A percentile compares a stretch with the other conserved stretches of the same genome.
phyloP scores from a whole-genome alignment of 1,140 invertebrate genomes.

The Cecropterus lyciades region DNA sequence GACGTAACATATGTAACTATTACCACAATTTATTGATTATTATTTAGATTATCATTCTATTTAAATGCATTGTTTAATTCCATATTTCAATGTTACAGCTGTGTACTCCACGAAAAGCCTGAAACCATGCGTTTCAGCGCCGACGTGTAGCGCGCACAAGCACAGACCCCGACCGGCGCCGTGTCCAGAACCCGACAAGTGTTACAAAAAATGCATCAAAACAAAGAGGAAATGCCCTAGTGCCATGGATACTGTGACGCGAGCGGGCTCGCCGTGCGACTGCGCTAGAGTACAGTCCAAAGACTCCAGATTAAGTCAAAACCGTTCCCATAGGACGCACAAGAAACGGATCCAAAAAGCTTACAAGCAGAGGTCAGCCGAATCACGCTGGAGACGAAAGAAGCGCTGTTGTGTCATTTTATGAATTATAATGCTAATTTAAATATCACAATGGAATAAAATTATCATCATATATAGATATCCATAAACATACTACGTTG shows the following conservation, averaged over 20 bases:
- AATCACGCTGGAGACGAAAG: conserved; percentile 59
- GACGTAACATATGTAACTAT: too few relatives aligned
- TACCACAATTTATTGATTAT: too few relatives aligned
- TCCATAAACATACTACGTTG: too few relatives aligned
- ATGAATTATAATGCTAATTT: conserved; percentile 33
- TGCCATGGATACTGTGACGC: conserved; percentile 60
- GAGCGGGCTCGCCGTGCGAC: conserved; percentile 56
- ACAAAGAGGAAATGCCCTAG: conserved; percentile 64
- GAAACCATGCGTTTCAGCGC: conserved; percentile 70
- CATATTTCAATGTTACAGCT: conserved; percentile 53
- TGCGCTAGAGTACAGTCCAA: conserved; percentile 59
- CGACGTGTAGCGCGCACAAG: conserved; percentile 66
- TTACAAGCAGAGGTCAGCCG: conserved; percentile 54
- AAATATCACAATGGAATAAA: background rate
- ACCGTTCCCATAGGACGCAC: conserved; percentile 53
- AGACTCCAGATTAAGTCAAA: conserved; percentile 51
- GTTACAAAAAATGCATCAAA: conserved; percentile 62
- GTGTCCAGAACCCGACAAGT: conserved; percentile 64
- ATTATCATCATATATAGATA: too few relatives aligned
- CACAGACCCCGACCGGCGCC: conserved; percentile 67
- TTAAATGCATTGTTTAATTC: background rate
- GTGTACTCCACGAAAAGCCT: conserved; percentile 57
- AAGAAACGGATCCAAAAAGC: conserved; percentile 62
- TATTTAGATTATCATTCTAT: too few relatives aligned
- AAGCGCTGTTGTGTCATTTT: conserved; percentile 64